Base-by-base conservation (phyloP, 1,140 invertebrate species). In the Ips nitidus region DNA sequence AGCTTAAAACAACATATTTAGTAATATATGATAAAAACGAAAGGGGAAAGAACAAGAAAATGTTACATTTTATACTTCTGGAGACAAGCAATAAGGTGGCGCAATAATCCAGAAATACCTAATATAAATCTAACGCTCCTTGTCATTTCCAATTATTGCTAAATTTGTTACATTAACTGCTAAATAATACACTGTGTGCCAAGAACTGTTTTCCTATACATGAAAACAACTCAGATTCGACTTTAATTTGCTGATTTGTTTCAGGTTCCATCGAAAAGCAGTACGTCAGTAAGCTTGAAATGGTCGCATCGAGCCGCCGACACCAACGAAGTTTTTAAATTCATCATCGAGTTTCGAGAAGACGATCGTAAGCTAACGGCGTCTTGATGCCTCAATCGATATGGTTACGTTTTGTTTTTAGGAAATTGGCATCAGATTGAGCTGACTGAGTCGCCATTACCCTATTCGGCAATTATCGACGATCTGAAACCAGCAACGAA, bases 401-500 rank as follows among this genome's bases (percentile, higher is more conserved):
- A 22, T 47, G 45, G 5, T 37, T 56, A 56, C 37, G n/a, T 42
- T 41, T 7, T 41, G 39, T 62, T 72, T 74, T 41, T 59, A 83
- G 81, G 80, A 72, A 82, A 85, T 62, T 91, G 89, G 89, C 86
- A 88, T 65, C 87, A 89, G 63, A 80, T 89, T 55, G 89, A 90
- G 74, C 77, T 90, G 37, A 85, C 82, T 42, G 87, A 89, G 41
- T 84, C 86, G 4, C 86, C 88, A 1, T 70, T 86, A 36, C 83
- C 83, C 2, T 88, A 84, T 60, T 85, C 85, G 38, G 86, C 88
- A 0, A 73, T 89, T 4, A 85, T 91, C 41, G 88, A 90, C 71
- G 86, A 89, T 71, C 77, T 95, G 0, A 89, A 91, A 76, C 92
- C 93, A 4, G 90, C 92, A 0, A 94, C 90, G 0, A 84, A 83